phyloP scores from a whole-genome alignment of 2,888 invertebrate species.

The Choristoneura rosaceana region DNA sequence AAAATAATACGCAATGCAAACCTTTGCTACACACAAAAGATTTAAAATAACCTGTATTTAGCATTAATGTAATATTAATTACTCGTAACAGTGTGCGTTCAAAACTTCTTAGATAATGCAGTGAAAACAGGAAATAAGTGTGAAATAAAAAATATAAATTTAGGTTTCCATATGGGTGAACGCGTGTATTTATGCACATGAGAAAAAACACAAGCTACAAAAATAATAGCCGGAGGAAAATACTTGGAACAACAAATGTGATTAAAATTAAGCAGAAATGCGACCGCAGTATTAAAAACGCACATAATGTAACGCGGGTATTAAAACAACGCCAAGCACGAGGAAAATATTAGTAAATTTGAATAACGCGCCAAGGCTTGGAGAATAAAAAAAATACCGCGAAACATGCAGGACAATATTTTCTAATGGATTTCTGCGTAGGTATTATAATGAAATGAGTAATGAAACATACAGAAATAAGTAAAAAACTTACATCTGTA shows the following conservation, averaged over 20 bases:
- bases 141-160: no score
- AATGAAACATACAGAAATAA: no score
- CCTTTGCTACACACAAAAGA: no score
- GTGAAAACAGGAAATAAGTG: no score
- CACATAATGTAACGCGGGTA: constrained; percentile 32
- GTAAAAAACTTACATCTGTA: no score
- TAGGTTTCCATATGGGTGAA: no score
- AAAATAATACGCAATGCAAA: no score
- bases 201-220: constrained; percentile 3
- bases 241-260: background rate
- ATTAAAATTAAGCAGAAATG: constrained; percentile 16
- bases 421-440: constrained; percentile 17
- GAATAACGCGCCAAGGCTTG: constrained; percentile 58
- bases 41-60: no score
- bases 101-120: no score
- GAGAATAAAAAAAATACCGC: constrained; percentile 46
- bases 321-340: constrained; percentile 45
- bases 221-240: background rate
- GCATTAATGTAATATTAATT: no score
- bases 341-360: constrained; percentile 66
- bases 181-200: no score
- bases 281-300: constrained; percentile 28
- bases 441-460: background rate
- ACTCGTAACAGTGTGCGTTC: no score
- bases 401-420: constrained; percentile 24